A percentile compares a stretch with the other conserved stretches of the same genome.
These are phyloP conservation scores for Clarias batrachus DNA, from an alignment of 2,113 vertebrate genomes.

Conservation along the genomic window DNA sequence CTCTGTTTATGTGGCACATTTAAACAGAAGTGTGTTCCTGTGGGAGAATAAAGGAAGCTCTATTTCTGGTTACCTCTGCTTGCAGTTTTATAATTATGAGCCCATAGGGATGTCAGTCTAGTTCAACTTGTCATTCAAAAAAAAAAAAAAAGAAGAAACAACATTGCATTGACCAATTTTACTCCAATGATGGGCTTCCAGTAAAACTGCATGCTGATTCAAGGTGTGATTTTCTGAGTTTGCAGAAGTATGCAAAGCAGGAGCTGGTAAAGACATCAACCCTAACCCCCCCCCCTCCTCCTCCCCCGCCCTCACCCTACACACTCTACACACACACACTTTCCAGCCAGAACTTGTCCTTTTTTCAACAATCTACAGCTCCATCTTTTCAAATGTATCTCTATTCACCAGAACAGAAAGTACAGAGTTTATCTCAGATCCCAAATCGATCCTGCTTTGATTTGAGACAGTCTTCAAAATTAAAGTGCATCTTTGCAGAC, in stretches of 20 bases:
- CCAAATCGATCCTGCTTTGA: background rate
- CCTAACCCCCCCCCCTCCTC: background rate
- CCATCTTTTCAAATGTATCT: conserved; percentile 2
- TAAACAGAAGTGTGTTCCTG: conserved; percentile 41
- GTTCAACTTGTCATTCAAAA: conserved; percentile 35
- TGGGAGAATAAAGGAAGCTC: conserved; percentile 43
- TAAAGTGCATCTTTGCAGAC: background rate
- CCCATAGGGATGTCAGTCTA: conserved; percentile 27
- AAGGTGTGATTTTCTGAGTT: conserved; percentile 22
- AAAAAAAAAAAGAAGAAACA: no score
- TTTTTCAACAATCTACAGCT: background rate
- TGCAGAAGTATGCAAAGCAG: conserved; percentile 4
- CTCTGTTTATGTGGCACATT: conserved; percentile 41
- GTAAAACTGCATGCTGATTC: conserved; percentile 27
- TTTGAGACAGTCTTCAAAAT: background rate
- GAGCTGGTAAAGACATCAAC: background rate
- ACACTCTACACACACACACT: background rate
- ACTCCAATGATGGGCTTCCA: conserved; percentile 20
- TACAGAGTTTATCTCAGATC: background rate
- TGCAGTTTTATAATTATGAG: conserved; percentile 43
- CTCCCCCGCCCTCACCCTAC: no score
- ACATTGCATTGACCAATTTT: conserved; percentile 4
- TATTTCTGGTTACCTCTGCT: conserved; percentile 39
- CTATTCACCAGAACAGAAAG: background rate
- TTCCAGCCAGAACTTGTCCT: background rate